Percentiles rank a stretch among this genome's conserved stretches.
Evolutionary conservation across 2,888 invertebrate genomes (phyloP).

Genomic region (Sabatieria punctata): DNA sequence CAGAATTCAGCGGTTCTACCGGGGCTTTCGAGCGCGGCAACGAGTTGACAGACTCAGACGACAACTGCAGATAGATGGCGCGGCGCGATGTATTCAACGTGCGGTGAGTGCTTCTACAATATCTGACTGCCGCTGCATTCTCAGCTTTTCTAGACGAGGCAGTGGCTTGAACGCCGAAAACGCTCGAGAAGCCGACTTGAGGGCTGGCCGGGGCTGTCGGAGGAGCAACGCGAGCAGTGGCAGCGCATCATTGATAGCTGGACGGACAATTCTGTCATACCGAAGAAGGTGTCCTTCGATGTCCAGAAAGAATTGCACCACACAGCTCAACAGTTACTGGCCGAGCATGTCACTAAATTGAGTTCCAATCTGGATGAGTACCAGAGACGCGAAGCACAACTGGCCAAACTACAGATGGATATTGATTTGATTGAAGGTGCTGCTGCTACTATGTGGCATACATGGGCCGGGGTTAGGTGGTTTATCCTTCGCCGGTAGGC

Average conservation of each 20-base stretch:
- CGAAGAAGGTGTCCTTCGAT: not conserved
- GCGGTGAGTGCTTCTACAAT: no score
- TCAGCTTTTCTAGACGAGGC: not conserved
- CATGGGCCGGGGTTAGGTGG: no score
- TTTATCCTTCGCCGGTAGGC: no score
- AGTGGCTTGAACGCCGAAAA: not conserved
- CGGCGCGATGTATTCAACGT: no score
- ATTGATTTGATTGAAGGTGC: not conserved
- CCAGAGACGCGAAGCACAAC: not conserved
- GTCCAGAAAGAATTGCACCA: no score
- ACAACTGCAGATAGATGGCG: no score
- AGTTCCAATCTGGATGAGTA: not conserved
- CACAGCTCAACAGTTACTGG: no score
- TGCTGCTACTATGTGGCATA: not conserved
- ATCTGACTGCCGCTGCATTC: no score
- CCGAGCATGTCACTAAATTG: not conserved
- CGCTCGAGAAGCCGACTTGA: not conserved
- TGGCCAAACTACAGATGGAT: not conserved
- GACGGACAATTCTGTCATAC: not conserved
- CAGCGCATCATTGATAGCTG: not conserved
- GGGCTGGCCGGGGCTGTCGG: not conserved
- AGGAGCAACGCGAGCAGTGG: not conserved
- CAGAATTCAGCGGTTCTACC: no score
- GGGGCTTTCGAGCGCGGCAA: no score
- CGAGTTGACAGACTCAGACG: no score